Conservation (phyloP, 2,797 vertebrate genomes). For the Holocentrus rufus region DNA sequence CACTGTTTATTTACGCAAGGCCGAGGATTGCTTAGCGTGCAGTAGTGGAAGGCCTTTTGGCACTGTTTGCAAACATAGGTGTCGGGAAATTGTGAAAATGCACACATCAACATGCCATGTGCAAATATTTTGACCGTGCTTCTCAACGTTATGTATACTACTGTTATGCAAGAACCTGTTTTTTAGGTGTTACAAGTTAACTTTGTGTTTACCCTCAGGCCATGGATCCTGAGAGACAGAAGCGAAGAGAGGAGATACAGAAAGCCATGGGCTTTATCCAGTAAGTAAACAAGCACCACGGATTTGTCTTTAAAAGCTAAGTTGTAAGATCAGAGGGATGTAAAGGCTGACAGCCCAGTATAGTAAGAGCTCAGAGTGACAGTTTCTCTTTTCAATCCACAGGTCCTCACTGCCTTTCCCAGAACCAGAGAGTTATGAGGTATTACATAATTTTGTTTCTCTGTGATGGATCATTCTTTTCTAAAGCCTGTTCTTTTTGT, state of each 20-base stretch:
- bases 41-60: constrained; percentile 39
- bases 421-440: constrained; percentile 97
- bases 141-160: not conserved
- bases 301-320: too few relatives aligned
- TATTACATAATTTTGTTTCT: constrained; percentile 58
- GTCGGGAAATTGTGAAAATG: too few relatives aligned
- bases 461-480: constrained; percentile 4
- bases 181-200: constrained; percentile 15
- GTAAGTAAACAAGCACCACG: constrained; percentile 79
- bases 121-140: not conserved
- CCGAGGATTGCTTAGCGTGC: constrained; percentile 36
- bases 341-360: not conserved
- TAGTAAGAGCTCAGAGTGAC: not conserved
- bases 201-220: constrained; percentile 56
- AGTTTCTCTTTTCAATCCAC: constrained; percentile 42
- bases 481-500: not conserved
- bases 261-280: constrained; percentile 98
- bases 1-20: constrained; percentile 47
- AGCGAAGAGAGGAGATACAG: constrained; percentile 95
- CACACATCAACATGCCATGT: rapidly evolving
- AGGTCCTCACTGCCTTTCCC: constrained; percentile 95
- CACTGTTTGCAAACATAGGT: not conserved
- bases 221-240: constrained; percentile 91
- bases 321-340: too few relatives aligned
- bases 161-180: not conserved